phyloP scores from a whole-genome alignment of 2,797 vertebrate species.

The Rhinichthys osculus region DNA sequence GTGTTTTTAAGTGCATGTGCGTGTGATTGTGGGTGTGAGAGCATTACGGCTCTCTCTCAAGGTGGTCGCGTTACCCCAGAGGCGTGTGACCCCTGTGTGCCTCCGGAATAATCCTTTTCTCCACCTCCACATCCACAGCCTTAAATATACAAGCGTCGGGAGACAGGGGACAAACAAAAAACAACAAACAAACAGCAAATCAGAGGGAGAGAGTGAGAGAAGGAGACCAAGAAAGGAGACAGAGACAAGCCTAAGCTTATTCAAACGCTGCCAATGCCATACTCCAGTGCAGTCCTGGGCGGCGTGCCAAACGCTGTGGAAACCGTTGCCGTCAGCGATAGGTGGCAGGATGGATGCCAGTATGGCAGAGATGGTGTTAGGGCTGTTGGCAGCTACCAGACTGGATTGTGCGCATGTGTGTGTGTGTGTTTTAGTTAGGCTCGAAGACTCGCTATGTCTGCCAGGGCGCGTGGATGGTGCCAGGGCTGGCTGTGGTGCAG shows the following conservation, averaged over 20 bases:
- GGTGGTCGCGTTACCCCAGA: slow-evolving; percentile 35
- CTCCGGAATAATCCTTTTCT: slow-evolving; percentile 49
- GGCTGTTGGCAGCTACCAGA: slow-evolving; percentile 50
- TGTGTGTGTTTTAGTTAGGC: slow-evolving; percentile 53
- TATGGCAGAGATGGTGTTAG: slow-evolving; percentile 55
- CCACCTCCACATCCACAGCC: slow-evolving; percentile 46
- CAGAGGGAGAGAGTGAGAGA: slow-evolving; percentile 21
- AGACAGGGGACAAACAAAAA: slow-evolving; percentile 42
- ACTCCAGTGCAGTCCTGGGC: slow-evolving; percentile 66
- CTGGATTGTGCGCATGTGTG: slow-evolving; percentile 38
- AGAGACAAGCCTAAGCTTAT: slow-evolving; percentile 11
- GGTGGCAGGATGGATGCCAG: slow-evolving; percentile 74
- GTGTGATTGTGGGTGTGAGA: slow-evolving; percentile 24
- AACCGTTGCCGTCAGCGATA: slow-evolving; percentile 70
- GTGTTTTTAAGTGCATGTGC: slow-evolving; percentile 22
- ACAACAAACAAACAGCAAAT: slow-evolving; percentile 42
- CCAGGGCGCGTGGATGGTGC: slow-evolving; percentile 43
- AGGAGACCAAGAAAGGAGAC: slow-evolving; percentile 16
- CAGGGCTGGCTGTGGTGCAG: slow-evolving; percentile 59
- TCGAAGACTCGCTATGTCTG: slow-evolving; percentile 45
- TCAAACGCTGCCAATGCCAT: slow-evolving; percentile 61
- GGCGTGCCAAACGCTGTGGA: slow-evolving; percentile 71
- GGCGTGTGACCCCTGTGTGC: slow-evolving; percentile 29
- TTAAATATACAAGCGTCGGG: slow-evolving; percentile 44
- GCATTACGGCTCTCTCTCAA: slow-evolving; percentile 3